A percentile compares a stretch with the other conserved stretches of the same genome.
These are phyloP conservation scores for Gerris lacustris DNA, from an alignment of 2,888 invertebrate species.

Conservation along the genomic window DNA sequence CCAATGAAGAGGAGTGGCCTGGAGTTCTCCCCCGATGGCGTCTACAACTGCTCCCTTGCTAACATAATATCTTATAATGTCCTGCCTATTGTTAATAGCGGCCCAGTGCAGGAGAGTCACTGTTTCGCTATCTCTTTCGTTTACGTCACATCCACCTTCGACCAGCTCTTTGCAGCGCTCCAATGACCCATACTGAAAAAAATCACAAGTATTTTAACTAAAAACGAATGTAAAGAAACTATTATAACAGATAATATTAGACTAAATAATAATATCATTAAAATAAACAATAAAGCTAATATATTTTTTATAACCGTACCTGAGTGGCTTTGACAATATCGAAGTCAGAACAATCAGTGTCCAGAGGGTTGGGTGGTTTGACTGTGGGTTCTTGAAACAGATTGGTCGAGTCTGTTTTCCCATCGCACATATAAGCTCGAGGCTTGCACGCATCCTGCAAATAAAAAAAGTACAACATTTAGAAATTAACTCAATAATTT, in stretches of 20 bases:
- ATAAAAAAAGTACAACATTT: neutral
- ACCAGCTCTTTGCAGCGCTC: conserved; percentile 65
- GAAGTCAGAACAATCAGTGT: conserved; percentile 58
- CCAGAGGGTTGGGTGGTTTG: conserved; percentile 22
- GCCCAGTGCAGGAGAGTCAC: conserved; percentile 99
- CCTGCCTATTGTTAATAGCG: conserved; percentile 90
- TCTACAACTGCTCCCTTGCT: conserved; percentile 80
- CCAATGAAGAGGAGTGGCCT: conserved; percentile 96
- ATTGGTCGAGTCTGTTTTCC: conserved; percentile 25
- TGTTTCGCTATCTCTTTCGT: conserved; percentile 85
- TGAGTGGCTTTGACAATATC: conserved; percentile 94
- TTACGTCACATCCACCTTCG: conserved; percentile 86
- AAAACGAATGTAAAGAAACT: conserved; percentile 11
- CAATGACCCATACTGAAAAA: conserved; percentile 67
- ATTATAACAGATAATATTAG: conserved; percentile 5
- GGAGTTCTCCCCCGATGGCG: conserved; percentile 88
- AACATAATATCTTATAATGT: conserved; percentile 74
- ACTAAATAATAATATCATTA: neutral
- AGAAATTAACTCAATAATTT: neutral
- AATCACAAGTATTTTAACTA: conserved; percentile 6
- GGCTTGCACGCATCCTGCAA: conserved; percentile 29
- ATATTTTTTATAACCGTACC: conserved; percentile 36
- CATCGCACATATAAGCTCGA: conserved; percentile 25
- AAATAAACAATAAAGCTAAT: neutral
- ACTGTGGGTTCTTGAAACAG: conserved; percentile 29